A percentile compares a stretch with the other conserved stretches of the same genome.
These are phyloP conservation scores for Amiota minor DNA, from an alignment of 2,888 invertebrate species.

Conservation along the genomic window DNA sequence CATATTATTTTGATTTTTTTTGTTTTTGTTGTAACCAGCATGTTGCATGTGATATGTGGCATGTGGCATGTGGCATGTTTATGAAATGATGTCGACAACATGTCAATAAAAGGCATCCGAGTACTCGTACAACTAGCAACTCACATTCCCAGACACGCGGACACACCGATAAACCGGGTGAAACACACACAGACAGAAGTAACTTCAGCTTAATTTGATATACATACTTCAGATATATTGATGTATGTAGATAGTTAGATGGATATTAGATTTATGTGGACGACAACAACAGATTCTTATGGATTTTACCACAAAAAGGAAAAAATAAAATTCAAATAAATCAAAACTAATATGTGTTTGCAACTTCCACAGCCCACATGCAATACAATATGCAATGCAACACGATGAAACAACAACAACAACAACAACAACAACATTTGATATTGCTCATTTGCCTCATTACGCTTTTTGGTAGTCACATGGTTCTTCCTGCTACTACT, in stretches of 20 bases:
- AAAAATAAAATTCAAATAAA: background rate
- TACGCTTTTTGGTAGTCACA: background rate
- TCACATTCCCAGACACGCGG: background rate
- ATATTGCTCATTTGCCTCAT: slow-evolving; percentile 6
- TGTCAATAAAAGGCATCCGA: background rate
- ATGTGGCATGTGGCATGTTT: no score
- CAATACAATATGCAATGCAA: no score
- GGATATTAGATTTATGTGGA: no score
- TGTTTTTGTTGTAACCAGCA: no score
- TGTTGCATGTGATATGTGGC: no score
- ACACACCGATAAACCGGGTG: background rate
- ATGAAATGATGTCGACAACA: no score
- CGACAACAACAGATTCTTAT: background rate
- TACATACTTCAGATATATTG: background rate
- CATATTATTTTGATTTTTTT: no score
- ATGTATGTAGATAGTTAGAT: no score
- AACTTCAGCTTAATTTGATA: background rate
- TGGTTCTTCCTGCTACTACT: no score
- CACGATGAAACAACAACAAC: no score
- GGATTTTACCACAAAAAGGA: background rate
- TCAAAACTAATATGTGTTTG: no score
- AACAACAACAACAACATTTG: slow-evolving; percentile 10
- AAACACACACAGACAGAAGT: background rate
- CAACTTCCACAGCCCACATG: no score
- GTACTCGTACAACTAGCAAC: background rate